Evolutionary conservation across 2,797 vertebrate genomes (phyloP).

Genomic region (Ispidina lecontei): DNA sequence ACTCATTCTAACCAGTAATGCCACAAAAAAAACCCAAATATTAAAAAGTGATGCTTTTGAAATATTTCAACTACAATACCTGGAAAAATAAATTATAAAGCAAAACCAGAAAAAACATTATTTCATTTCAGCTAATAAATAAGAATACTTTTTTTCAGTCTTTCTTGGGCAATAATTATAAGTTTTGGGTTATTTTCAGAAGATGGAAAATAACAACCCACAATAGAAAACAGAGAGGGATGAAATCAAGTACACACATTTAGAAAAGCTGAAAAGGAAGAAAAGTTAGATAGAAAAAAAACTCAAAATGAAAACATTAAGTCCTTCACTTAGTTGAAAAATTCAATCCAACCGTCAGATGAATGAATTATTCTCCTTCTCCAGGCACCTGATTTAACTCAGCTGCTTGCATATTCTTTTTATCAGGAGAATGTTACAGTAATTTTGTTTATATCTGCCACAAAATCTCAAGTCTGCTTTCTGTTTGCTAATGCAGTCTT

Average conservation of each 20-base stretch:
- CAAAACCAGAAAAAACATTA: background rate
- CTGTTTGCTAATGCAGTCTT: background rate
- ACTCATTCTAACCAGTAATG: background rate
- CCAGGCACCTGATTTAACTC: background rate
- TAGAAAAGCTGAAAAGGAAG: background rate
- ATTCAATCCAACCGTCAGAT: background rate
- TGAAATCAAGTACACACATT: background rate
- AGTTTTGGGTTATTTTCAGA: background rate
- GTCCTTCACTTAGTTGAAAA: background rate
- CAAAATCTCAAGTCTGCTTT: background rate
- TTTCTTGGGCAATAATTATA: background rate
- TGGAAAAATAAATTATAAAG: background rate
- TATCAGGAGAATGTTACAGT: background rate
- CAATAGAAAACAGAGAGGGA: background rate
- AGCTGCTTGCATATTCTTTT: background rate
- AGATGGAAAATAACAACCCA: fast-evolving
- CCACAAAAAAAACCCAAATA: background rate
- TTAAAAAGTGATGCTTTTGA: background rate
- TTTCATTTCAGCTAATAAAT: background rate
- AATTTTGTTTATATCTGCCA: background rate
- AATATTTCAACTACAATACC: background rate
- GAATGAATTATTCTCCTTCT: background rate
- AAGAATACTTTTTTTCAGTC: background rate
- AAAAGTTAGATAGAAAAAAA: background rate
- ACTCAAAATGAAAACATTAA: background rate